These are phyloP conservation scores for Sepioteuthis lessoniana DNA, from an alignment of 2,888 invertebrate genomes.

Conservation along the genomic window DNA sequence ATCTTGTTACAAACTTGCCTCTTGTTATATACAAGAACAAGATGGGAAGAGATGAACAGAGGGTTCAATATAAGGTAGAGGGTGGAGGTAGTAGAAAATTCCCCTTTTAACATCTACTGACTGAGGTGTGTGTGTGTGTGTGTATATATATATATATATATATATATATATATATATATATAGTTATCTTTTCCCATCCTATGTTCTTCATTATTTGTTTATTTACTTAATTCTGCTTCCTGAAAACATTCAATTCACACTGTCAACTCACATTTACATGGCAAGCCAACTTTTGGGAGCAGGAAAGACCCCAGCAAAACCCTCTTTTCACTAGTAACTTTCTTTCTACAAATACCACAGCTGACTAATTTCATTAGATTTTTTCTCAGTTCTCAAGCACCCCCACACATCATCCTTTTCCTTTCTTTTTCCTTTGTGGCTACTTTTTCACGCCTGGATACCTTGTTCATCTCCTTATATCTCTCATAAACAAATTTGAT, in stretches of 20 bases:
- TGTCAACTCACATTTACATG: slow-evolving; percentile 41
- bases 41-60: no score
- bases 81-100: no score
- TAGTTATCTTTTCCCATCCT: not conserved
- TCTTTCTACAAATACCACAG: slow-evolving; percentile 26
- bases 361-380: slow-evolving; percentile 45
- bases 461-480: not conserved
- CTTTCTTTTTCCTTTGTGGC: not conserved
- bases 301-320: not conserved
- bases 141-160: not conserved
- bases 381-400: not conserved
- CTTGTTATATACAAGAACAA: no score
- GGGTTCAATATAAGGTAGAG: no score
- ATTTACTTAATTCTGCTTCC: not conserved
- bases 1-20: no score
- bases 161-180: not conserved
- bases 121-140: not conserved
- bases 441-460: not conserved
- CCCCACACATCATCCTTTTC: not conserved
- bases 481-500: slow-evolving; percentile 39
- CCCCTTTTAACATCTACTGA: no score
- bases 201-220: not conserved
- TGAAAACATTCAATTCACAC: not conserved
- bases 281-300: not conserved
- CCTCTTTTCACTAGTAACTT: not conserved